Conservation (phyloP, 2,797 vertebrate genomes). For the Hephaestus fuliginosus region DNA sequence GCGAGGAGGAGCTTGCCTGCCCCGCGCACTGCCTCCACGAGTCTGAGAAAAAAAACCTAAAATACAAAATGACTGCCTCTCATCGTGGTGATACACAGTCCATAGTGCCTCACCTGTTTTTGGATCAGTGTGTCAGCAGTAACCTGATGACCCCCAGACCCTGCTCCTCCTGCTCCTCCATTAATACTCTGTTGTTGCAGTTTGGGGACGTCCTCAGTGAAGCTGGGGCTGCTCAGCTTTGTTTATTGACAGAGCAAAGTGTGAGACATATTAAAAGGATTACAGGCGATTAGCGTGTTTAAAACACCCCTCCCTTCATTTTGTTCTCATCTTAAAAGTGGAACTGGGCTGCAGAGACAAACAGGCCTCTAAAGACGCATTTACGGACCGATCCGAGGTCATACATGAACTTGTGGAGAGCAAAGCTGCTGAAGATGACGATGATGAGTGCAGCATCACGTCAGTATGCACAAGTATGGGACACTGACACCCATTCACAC, state of each 20-base stretch:
- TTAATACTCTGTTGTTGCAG: not conserved
- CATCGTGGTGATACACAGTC: not conserved
- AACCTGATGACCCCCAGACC: not conserved
- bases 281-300: constrained; percentile 84
- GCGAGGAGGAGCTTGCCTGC: constrained; percentile 57
- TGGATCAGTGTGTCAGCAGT: not conserved
- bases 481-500: constrained; percentile 23
- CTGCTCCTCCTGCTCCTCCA: not conserved
- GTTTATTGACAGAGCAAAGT: constrained; percentile 84
- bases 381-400: not conserved
- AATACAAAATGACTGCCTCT: constrained; percentile 1
- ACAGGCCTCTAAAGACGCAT: constrained; percentile 5
- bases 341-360: constrained; percentile 15
- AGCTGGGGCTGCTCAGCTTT: constrained; percentile 47
- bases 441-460: not conserved
- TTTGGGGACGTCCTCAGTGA: constrained; percentile 4
- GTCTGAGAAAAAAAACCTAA: not conserved
- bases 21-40: constrained; percentile 26
- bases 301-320: constrained; percentile 52
- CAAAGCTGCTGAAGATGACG: not conserved
- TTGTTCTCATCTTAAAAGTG: constrained; percentile 29
- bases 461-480: not conserved
- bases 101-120: not conserved
- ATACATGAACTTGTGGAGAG: not conserved
- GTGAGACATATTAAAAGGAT: constrained; percentile 89